phyloP scores from a whole-genome alignment of 1,140 invertebrate genomes.

The Lycorma delicatula region DNA sequence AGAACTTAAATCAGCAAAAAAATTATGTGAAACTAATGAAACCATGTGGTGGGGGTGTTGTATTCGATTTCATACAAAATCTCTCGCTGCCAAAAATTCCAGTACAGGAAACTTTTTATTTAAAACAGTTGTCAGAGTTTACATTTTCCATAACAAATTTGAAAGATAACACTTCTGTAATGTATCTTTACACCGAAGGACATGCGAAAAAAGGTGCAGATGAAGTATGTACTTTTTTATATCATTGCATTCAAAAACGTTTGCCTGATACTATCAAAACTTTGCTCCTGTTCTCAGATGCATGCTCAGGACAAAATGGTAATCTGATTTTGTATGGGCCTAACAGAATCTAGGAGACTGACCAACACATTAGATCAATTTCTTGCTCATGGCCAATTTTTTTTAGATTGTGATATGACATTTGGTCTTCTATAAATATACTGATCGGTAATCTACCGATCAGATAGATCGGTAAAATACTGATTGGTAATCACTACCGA shows the following conservation, averaged over 20 bases:
- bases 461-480: too few species aligned
- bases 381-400: too few species aligned
- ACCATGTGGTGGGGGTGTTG: background rate
- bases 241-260: constrained; percentile 20
- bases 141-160: constrained; percentile 21
- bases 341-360: too few species aligned
- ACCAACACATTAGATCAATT: too few species aligned
- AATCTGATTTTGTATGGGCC: too few species aligned
- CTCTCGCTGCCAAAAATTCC: constrained; percentile 19
- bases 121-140: constrained; percentile 19
- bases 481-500: too few species aligned
- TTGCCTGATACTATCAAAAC: background rate
- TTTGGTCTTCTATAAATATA: too few species aligned
- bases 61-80: constrained; percentile 23
- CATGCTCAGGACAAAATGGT: too few species aligned
- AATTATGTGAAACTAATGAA: background rate
- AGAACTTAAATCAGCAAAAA: background rate
- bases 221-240: constrained; percentile 24
- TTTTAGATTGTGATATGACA: too few species aligned
- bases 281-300: constrained; percentile 3
- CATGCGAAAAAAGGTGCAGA: constrained; percentile 21
- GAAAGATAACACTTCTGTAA: constrained; percentile 12
- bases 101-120: constrained; percentile 21
- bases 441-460: too few species aligned
- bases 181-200: constrained; percentile 24